A percentile compares a stretch with the other conserved stretches of the same genome.
phyloP scores from a whole-genome alignment of 2,113 vertebrate genomes.

The Cyprinodon variegatus region DNA sequence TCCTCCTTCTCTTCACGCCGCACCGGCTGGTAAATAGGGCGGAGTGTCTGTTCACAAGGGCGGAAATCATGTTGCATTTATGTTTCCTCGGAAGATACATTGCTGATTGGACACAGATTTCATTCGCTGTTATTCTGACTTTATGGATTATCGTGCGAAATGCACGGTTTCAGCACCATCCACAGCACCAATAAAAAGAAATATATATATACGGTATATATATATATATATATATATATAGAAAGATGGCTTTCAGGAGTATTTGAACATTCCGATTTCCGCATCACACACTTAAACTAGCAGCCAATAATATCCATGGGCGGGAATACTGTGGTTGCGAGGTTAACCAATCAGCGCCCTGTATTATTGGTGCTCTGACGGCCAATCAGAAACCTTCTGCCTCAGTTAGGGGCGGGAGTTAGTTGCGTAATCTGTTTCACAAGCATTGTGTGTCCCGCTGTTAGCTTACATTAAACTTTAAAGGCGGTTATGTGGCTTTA shows the following conservation, averaged over 20 bases:
- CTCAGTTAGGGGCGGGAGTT: slow-evolving; percentile 31
- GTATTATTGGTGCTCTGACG: fast-evolving
- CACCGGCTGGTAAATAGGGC: background rate
- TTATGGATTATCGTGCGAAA: no score
- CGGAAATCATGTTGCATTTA: background rate
- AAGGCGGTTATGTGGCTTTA: background rate
- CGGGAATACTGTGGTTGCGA: slow-evolving; percentile 27
- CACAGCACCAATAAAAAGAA: no score
- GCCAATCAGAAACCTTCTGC: slow-evolving; percentile 44
- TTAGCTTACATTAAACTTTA: slow-evolving; percentile 16
- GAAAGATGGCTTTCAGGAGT: background rate
- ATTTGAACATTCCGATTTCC: background rate
- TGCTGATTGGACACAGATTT: background rate
- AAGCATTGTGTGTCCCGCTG: slow-evolving; percentile 34
- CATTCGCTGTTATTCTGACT: background rate
- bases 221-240: background rate
- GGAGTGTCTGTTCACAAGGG: background rate
- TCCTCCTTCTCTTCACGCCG: background rate
- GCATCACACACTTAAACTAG: background rate
- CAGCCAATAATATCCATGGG: slow-evolving; percentile 50
- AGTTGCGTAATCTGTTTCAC: slow-evolving; percentile 13
- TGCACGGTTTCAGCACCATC: no score
- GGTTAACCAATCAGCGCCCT: slow-evolving; percentile 42
- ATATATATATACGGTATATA: no score
- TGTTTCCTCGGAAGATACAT: background rate